A percentile compares a stretch with the other conserved stretches of the same genome.
Evolutionary conservation across 2,888 invertebrate species (phyloP).

Genomic region (Leptinotarsa tumamoca): DNA sequence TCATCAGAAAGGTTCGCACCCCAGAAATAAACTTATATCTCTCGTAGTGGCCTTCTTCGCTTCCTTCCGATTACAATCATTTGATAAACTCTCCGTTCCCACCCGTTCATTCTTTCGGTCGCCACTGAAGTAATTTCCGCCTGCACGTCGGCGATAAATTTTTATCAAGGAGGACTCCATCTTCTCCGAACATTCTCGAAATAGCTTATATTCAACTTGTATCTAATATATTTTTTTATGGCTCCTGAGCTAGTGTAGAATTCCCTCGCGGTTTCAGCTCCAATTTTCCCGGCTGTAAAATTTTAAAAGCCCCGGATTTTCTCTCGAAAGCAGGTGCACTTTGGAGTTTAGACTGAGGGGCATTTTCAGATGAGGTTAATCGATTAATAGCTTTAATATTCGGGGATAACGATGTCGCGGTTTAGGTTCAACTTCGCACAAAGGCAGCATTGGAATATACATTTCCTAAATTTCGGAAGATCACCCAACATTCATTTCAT

Average conservation of each 20-base stretch:
- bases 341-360: neutral
- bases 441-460: no score
- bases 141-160: neutral
- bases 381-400: neutral
- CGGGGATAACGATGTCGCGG: neutral
- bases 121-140: constrained; percentile 1
- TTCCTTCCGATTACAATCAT: neutral
- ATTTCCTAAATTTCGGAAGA: no score
- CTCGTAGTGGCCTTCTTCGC: no score
- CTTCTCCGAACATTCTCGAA: neutral
- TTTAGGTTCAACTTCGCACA: no score
- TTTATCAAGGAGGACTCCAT: neutral
- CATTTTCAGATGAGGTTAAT: neutral
- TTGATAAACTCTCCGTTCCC: neutral
- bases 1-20: neutral
- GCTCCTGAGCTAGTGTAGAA: neutral
- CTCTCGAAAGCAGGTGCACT: neutral
- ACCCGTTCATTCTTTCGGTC: neutral
- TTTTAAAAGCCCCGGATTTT: neutral
- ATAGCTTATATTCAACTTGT: neutral
- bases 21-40: no score
- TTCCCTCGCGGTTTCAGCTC: neutral
- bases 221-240: constrained; percentile 7
- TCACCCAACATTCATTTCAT: no score
- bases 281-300: constrained; percentile 2